Conservation (phyloP, 2,797 vertebrate genomes). For the Macroramphosus scolopax region DNA sequence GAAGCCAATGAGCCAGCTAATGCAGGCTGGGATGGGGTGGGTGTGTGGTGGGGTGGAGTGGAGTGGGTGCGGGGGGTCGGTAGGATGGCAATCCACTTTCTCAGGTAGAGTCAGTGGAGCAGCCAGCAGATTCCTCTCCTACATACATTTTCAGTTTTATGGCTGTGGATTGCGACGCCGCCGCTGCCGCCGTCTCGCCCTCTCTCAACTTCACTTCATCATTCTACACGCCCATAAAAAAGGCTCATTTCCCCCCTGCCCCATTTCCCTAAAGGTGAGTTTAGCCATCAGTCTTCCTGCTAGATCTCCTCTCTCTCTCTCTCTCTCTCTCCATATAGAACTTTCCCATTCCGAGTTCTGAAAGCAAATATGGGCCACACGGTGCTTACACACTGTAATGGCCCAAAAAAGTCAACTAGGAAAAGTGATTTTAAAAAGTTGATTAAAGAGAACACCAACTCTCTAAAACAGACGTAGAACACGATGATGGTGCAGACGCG, state of each 20-base stretch:
- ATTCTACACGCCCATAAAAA: slow-evolving; percentile 35
- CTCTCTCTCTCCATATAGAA: background rate
- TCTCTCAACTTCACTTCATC: slow-evolving; percentile 55
- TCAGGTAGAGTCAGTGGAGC: slow-evolving; percentile 50
- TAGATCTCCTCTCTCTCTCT: slow-evolving; percentile 1
- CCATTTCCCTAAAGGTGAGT: slow-evolving; percentile 58
- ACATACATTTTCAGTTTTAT: slow-evolving; percentile 54
- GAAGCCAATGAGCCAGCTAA: slow-evolving; percentile 57
- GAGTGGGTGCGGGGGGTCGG: background rate
- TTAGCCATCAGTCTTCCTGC: slow-evolving; percentile 42
- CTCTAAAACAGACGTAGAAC: slow-evolving; percentile 23
- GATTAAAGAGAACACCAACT: too few relatives aligned
- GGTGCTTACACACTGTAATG: slow-evolving; percentile 4
- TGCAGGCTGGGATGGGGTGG: slow-evolving; percentile 20
- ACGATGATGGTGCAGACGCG: slow-evolving; percentile 48
- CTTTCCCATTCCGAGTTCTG: slow-evolving; percentile 17
- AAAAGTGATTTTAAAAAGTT: slow-evolving; percentile 28
- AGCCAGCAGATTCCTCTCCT: slow-evolving; percentile 44
- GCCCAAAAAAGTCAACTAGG: slow-evolving; percentile 37
- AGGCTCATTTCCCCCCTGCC: slow-evolving; percentile 48
- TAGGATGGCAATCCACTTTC: slow-evolving; percentile 43
- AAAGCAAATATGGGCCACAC: slow-evolving; percentile 12
- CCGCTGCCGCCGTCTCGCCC: slow-evolving; percentile 30
- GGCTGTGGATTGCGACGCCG: slow-evolving; percentile 36
- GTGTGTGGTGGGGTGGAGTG: background rate